Conservation (phyloP, 2,797 vertebrate species). For the Spondyliosoma cantharus region DNA sequence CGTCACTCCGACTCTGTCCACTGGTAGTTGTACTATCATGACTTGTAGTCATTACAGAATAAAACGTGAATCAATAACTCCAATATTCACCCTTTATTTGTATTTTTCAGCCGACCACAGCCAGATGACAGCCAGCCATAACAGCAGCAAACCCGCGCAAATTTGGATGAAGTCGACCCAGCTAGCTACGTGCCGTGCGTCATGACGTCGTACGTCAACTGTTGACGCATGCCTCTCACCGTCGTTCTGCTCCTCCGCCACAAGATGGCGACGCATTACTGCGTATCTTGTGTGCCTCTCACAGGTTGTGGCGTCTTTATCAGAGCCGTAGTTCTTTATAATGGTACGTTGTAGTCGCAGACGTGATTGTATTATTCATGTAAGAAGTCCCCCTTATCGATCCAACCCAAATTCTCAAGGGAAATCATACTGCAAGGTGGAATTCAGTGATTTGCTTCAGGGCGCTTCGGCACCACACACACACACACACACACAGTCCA, state of each 20-base stretch:
- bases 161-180: constrained; percentile 47
- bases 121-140: constrained; percentile 26
- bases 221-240: background rate
- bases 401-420: background rate
- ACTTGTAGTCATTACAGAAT: rapidly evolving
- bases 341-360: too few species aligned
- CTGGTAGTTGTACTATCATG: rapidly evolving
- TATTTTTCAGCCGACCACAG: background rate
- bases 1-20: rapidly evolving
- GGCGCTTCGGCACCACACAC: background rate
- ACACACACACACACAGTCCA: background rate
- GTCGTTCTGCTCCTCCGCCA: background rate
- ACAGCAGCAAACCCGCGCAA: constrained; percentile 74
- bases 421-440: constrained; percentile 6
- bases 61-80: rapidly evolving
- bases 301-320: too few species aligned
- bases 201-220: constrained; percentile 49
- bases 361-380: constrained; percentile 4
- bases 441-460: background rate
- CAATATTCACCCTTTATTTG: constrained; percentile 32
- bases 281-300: background rate
- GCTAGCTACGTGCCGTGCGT: constrained; percentile 34
- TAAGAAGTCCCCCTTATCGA: background rate
- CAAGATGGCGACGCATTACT: constrained; percentile 63
- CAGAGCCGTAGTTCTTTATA: rapidly evolving